These are phyloP conservation scores for Amphipyra tragopoginis DNA, from an alignment of 2,888 invertebrate genomes.

Conservation along the genomic window DNA sequence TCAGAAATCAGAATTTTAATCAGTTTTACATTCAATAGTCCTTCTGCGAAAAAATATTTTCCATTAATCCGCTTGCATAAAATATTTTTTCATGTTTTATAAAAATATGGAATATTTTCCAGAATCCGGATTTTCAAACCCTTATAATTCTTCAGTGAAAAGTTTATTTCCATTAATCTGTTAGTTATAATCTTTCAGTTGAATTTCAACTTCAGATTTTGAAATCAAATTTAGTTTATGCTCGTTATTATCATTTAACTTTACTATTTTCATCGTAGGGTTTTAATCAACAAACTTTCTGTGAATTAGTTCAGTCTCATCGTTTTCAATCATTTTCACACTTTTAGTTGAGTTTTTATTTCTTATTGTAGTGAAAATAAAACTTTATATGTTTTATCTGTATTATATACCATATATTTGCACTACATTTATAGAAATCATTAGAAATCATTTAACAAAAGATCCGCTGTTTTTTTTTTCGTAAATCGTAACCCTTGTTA, in stretches of 20 bases:
- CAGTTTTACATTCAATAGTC: background rate
- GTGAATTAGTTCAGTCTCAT: constrained; percentile 9
- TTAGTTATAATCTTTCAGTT: constrained; percentile 28
- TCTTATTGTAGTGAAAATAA: no score
- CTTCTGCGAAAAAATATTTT: no score
- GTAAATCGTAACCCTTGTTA: no score
- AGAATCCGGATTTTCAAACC: no score
- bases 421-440: no score
- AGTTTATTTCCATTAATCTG: constrained; percentile 32
- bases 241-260: constrained; percentile 19
- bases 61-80: background rate
- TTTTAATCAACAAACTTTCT: constrained; percentile 32
- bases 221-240: constrained; percentile 27
- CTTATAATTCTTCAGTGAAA: constrained; percentile 9
- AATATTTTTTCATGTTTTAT: background rate
- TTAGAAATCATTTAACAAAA: no score
- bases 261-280: constrained; percentile 14
- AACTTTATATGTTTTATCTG: no score
- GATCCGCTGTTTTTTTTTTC: no score
- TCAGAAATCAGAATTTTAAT: background rate
- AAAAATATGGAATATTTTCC: no score
- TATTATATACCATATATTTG: no score
- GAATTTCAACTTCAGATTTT: constrained; percentile 27
- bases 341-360: constrained; percentile 10
- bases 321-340: constrained; percentile 15